These are phyloP conservation scores for Caenorhabditis afra DNA, from an alignment of 2,888 invertebrate genomes.

Conservation along the genomic window DNA sequence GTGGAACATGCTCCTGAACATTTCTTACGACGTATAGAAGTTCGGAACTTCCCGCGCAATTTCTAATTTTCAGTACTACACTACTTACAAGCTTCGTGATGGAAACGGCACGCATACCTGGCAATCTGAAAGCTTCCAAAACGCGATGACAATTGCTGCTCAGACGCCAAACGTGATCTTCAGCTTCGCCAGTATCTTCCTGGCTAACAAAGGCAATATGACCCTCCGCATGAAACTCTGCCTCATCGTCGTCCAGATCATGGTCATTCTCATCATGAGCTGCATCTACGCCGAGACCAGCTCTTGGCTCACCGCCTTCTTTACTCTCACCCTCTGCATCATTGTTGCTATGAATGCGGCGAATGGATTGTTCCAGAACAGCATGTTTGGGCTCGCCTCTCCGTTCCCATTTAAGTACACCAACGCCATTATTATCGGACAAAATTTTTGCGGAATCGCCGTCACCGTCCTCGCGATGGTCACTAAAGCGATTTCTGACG, in stretches of 20 bases:
- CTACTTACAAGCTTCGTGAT: conserved; percentile 87
- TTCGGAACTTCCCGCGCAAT: no score
- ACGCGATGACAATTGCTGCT: conserved; percentile 90
- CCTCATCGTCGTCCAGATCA: conserved; percentile 73
- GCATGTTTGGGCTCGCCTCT: conserved; percentile 93
- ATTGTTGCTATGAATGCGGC: conserved; percentile 85
- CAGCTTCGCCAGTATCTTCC: conserved; percentile 83
- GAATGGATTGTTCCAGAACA: conserved; percentile 89
- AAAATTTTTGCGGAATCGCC: conserved; percentile 80
- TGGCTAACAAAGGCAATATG: conserved; percentile 86
- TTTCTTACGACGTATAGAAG: conserved; percentile 67
- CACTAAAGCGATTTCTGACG: conserved; percentile 55
- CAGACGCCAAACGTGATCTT: conserved; percentile 95
- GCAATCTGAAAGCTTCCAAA: conserved; percentile 88
- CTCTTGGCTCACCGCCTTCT: conserved; percentile 81
- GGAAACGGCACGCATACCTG: conserved; percentile 16
- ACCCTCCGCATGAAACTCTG: conserved; percentile 88
- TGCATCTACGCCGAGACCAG: conserved; percentile 82
- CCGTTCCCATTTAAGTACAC: conserved; percentile 87
- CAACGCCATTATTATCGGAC: conserved; percentile 91
- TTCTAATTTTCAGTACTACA: conserved; percentile 84
- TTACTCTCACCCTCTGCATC: conserved; percentile 81
- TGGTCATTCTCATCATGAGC: conserved; percentile 81
- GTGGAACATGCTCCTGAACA: conserved; percentile 99
- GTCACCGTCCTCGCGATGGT: conserved; percentile 76